Conservation (phyloP, 1,140 invertebrate species). For the Hylaeus volcanicus region DNA sequence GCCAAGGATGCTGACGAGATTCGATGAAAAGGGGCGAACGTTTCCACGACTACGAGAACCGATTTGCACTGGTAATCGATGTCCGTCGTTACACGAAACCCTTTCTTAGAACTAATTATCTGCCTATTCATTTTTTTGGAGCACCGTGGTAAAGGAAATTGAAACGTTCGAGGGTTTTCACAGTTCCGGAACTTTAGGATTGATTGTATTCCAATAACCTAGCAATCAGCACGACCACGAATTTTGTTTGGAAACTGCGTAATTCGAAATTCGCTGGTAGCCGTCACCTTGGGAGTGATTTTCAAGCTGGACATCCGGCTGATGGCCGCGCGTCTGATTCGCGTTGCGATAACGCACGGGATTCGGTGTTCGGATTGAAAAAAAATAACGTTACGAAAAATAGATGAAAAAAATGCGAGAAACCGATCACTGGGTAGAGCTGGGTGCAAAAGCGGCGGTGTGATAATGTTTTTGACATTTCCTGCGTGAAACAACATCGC, state of each 20-base stretch:
- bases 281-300: conserved; percentile 13
- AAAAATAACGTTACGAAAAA: neutral
- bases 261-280: too few species aligned
- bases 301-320: neutral
- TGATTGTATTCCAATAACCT: too few species aligned
- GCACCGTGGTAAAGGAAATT: too few species aligned
- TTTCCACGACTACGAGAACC: conserved; percentile 42
- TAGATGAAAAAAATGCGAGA: neutral
- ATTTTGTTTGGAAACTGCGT: too few species aligned
- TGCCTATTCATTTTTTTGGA: neutral
- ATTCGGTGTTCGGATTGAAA: neutral
- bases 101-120: neutral
- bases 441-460: neutral
- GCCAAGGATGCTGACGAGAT: conserved; percentile 41
- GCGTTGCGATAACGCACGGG: neutral
- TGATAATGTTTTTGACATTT: conserved; percentile 31
- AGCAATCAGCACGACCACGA: too few species aligned
- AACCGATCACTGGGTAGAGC: too few species aligned
- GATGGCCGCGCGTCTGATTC: neutral
- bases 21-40: conserved; percentile 68
- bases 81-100: conserved; percentile 11
- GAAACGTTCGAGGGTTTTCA: too few species aligned
- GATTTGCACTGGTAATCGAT: conserved; percentile 19
- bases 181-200: neutral
- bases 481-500: conserved; percentile 17